A percentile compares a stretch with the other conserved stretches of the same genome.
Conservation (phyloP, 2,888 invertebrate genomes). For the Tachina grossa region DNA sequence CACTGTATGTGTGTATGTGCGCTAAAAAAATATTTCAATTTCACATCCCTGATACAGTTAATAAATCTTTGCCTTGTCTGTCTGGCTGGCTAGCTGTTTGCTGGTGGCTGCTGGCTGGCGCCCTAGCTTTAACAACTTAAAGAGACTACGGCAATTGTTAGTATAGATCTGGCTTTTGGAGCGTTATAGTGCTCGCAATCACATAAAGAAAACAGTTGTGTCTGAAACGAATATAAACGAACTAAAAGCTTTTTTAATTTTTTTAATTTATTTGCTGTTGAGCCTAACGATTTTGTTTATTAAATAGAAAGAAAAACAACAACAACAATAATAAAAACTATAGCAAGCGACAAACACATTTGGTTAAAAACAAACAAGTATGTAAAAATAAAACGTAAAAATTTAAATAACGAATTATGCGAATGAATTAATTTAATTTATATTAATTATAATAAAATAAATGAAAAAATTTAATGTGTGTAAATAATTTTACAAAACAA, state of each 20-base stretch:
- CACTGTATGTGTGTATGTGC: not conserved
- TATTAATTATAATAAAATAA: conserved; percentile 15
- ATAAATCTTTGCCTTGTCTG: conserved; percentile 31
- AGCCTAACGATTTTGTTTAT: conserved; percentile 67
- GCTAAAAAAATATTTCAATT: conserved; percentile 13
- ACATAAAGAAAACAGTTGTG: conserved; percentile 25
- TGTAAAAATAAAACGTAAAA: conserved; percentile 57
- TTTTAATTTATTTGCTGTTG: conserved; percentile 50
- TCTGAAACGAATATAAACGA: conserved; percentile 60
- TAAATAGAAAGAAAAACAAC: conserved; percentile 50
- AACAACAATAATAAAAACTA: conserved; percentile 49
- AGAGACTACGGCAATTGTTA: conserved; percentile 61
- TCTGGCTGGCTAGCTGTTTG: conserved; percentile 21
- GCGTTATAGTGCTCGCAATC: conserved; percentile 62
- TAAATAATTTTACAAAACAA: not conserved
- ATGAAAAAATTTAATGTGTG: not conserved
- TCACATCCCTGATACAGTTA: conserved; percentile 44
- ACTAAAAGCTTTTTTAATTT: conserved; percentile 57
- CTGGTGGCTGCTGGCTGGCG: conserved; percentile 49
- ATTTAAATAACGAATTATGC: conserved; percentile 15
- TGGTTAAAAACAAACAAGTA: conserved; percentile 69
- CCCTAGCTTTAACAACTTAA: conserved; percentile 58
- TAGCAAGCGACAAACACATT: conserved; percentile 54
- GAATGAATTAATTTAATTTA: conserved; percentile 27
- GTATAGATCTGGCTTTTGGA: conserved; percentile 69